Evolutionary conservation across 2,797 vertebrate genomes (phyloP).

Genomic region (Tolypeutes matacus): DNA sequence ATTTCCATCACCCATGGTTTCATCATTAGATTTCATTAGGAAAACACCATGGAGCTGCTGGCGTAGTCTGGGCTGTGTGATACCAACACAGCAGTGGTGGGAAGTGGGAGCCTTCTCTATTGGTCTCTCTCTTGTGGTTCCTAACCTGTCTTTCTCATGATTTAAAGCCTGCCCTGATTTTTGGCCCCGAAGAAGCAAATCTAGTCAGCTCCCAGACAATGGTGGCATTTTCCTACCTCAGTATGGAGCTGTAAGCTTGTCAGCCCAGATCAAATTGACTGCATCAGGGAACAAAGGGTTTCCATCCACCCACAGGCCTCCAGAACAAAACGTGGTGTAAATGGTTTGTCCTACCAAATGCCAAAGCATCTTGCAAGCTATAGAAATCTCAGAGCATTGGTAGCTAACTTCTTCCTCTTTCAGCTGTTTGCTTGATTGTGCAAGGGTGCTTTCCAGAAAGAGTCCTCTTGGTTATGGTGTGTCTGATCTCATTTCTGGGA

Average conservation of each 20-base stretch:
- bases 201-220: constrained; percentile 81
- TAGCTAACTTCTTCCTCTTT: constrained; percentile 69
- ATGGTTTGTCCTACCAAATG: constrained; percentile 69
- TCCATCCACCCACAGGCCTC: constrained; percentile 77
- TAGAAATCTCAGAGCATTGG: constrained; percentile 72
- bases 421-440: constrained; percentile 68
- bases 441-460: constrained; percentile 71
- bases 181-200: constrained; percentile 77
- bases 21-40: constrained; percentile 72
- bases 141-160: constrained; percentile 80
- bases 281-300: constrained; percentile 79
- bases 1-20: constrained; percentile 70
- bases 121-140: constrained; percentile 74
- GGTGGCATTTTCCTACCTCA: constrained; percentile 82
- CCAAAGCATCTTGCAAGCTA: constrained; percentile 79
- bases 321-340: constrained; percentile 82
- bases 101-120: constrained; percentile 62
- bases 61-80: constrained; percentile 61
- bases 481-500: constrained; percentile 72
- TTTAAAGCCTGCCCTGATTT: constrained; percentile 79
- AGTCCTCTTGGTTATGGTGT: constrained; percentile 31
- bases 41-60: constrained; percentile 70
- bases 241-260: constrained; percentile 83
- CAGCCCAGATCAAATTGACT: constrained; percentile 84
- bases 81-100: constrained; percentile 51